These are phyloP conservation scores for Agrochola litura DNA, from an alignment of 2,888 invertebrate species.

Conservation along the genomic window DNA sequence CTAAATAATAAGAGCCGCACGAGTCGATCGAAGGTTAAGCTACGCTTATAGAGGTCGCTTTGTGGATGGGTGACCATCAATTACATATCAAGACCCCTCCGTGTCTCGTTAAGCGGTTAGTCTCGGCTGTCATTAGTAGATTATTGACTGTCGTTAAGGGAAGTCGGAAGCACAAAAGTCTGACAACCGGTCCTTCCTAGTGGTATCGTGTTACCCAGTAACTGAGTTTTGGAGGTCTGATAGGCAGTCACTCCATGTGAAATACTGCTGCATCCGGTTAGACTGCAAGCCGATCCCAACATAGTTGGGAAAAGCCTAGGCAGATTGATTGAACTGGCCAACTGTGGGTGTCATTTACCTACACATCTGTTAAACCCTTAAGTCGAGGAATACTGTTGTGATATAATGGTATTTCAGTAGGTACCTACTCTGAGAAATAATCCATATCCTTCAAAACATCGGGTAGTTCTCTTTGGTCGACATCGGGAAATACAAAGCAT, in stretches of 20 bases:
- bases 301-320: too few relatives aligned
- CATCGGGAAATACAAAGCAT: slow-evolving; percentile 78
- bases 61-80: neutral
- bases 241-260: neutral
- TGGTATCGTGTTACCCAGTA: neutral
- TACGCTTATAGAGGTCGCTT: neutral
- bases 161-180: neutral
- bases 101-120: neutral
- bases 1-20: neutral
- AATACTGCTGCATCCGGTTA: too few relatives aligned
- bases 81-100: neutral
- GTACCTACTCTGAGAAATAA: slow-evolving; percentile 83
- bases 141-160: neutral
- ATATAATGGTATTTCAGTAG: neutral
- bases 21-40: neutral
- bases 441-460: slow-evolving; percentile 86
- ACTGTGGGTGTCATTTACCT: neutral
- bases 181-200: neutral
- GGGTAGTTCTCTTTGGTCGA: slow-evolving; percentile 84
- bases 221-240: neutral
- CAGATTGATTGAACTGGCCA: too few relatives aligned
- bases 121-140: neutral
- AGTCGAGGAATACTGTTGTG: neutral
- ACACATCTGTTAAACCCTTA: neutral
- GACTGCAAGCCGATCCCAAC: too few relatives aligned